Evolutionary conservation across 1,140 invertebrate species (phyloP).

Genomic region (Carposina sasakii): DNA sequence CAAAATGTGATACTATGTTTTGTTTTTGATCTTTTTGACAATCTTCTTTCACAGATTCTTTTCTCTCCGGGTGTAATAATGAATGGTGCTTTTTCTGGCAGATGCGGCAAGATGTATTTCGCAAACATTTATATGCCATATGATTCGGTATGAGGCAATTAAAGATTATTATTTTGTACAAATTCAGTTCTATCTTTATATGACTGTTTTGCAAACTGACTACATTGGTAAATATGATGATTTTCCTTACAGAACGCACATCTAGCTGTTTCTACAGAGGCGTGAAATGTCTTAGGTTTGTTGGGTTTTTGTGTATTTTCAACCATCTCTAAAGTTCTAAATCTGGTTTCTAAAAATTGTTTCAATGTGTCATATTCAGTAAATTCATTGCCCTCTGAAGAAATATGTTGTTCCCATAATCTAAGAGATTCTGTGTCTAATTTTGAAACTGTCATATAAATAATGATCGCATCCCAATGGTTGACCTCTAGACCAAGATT

Average conservation of each 20-base stretch:
- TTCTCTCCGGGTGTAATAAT: constrained; percentile 16
- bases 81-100: constrained; percentile 18
- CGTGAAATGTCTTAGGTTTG: constrained; percentile 11
- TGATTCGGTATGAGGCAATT: constrained; percentile 25
- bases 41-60: not conserved
- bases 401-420: constrained; percentile 14
- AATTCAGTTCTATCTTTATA: constrained; percentile 11
- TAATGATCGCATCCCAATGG: constrained; percentile 19
- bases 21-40: no score
- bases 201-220: constrained; percentile 13
- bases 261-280: constrained; percentile 13
- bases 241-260: constrained; percentile 13
- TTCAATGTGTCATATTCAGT: constrained; percentile 12
- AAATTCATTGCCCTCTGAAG: no score
- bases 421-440: constrained; percentile 13
- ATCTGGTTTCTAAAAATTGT: constrained; percentile 18
- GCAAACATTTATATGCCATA: constrained; percentile 8
- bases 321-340: constrained; percentile 16
- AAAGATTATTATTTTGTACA: constrained; percentile 14
- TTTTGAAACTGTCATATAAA: constrained; percentile 15
- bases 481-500: constrained; percentile 14
- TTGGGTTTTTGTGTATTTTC: constrained; percentile 18
- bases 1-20: no score
- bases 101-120: constrained; percentile 11
- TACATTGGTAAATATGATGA: constrained; percentile 20